A percentile compares a stretch with the other conserved stretches of the same genome.
phyloP scores from a whole-genome alignment of 2,797 vertebrate genomes.

The Orientallactaga sibirica region DNA sequence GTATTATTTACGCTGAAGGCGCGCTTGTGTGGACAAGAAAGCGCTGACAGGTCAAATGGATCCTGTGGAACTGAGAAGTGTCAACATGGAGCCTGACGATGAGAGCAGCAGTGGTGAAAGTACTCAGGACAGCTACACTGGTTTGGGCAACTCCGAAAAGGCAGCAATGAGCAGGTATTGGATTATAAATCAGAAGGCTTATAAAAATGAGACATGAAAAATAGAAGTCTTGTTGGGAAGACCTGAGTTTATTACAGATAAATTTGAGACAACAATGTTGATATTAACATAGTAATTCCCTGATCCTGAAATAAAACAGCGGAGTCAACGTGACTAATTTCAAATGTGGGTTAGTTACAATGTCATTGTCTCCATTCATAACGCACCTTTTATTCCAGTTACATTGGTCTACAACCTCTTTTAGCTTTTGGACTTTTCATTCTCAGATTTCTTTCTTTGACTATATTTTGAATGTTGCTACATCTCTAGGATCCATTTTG shows the following conservation, averaged over 20 bases:
- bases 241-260: background rate
- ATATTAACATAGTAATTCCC: background rate
- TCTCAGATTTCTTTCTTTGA: background rate
- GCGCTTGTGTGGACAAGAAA: conserved; percentile 81
- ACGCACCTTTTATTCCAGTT: background rate
- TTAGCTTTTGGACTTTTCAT: background rate
- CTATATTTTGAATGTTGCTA: background rate
- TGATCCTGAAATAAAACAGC: background rate
- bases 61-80: conserved; percentile 95
- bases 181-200: background rate
- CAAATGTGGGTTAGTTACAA: background rate
- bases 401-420: background rate
- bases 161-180: conserved; percentile 93
- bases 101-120: conserved; percentile 93
- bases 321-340: background rate
- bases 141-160: conserved; percentile 91
- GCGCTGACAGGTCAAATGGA: conserved; percentile 90
- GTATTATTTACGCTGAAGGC: conserved; percentile 88
- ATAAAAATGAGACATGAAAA: background rate
- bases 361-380: background rate
- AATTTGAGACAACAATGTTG: background rate
- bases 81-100: conserved; percentile 92
- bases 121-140: conserved; percentile 90
- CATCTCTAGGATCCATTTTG: conserved; percentile 4
- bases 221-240: background rate